Base-by-base conservation (phyloP, 2,888 invertebrate genomes). In the Acanthoscelides obtectus region DNA sequence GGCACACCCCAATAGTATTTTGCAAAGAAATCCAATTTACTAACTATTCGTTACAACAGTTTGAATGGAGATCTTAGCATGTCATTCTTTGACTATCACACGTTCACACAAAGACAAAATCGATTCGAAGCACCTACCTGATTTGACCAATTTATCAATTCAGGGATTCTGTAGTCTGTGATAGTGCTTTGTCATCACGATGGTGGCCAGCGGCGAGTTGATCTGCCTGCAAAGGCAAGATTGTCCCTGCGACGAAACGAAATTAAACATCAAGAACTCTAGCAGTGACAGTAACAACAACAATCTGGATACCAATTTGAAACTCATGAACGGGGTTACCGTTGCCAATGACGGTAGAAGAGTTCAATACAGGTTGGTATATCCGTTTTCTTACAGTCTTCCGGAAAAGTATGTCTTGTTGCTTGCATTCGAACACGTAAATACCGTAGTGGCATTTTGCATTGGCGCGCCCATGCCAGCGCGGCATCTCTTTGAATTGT, bases 191-290 rank as follows among this genome's bases (percentile, higher is more conserved):
- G 17, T 45, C 45, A 45, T 45, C 45, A 17, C 17, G 45, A 45
- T 45, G 45, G 45, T 45, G 6, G 81, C 81, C 64, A 80, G 78
- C 74, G 78, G 78, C 77, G 72, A 77, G 80, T 66, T 76, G 71
- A 74, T 73, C 69, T 73, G 70, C 63, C 68, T 73, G n/a, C 73
- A 73, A 12, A 72, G 71, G 63, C 70, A 70, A 22, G 65, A 70
- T 19, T 72, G 67, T 25, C 72, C 66, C 17, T 69, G 45, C 68
- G 71, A 69, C 21, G 68, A 67, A 20, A 69, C 64, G 27, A 70
- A 66, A 67, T 73, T 22, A 66, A 73, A 45, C 45, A 19, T 65
- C 64, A 74, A 73, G 68, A 75, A 76, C 21, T 70, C 71, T 21
- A 77, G 73, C 71, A 73, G 70, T 25, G 71, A 70, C 69, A 72